Evolutionary conservation across 2,797 vertebrate genomes (phyloP).

Genomic region (Serranus cabrilla): DNA sequence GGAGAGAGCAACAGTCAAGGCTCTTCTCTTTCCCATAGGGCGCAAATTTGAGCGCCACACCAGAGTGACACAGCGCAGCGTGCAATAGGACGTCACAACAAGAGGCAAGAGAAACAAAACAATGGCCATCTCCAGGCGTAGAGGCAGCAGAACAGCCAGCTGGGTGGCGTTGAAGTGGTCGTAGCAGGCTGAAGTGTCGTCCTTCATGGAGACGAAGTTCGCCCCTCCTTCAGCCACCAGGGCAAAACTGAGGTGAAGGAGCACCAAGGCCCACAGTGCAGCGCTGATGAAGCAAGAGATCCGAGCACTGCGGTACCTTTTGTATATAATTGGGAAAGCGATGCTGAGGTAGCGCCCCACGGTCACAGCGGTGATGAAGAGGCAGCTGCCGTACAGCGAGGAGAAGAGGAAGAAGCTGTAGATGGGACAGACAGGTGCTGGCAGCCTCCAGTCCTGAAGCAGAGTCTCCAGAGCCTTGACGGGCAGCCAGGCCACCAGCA

Average conservation of each 20-base stretch:
- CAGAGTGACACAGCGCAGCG: conserved; percentile 86
- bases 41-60: conserved; percentile 86
- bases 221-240: conserved; percentile 80
- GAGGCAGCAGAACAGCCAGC: conserved; percentile 81
- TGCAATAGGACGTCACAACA: conserved; percentile 85
- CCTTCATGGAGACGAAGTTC: conserved; percentile 76
- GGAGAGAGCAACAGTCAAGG: conserved; percentile 86
- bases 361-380: conserved; percentile 88
- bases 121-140: conserved; percentile 90
- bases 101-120: conserved; percentile 88
- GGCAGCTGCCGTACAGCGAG: conserved; percentile 88
- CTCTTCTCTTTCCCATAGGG: conserved; percentile 84
- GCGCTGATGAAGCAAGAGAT: conserved; percentile 88
- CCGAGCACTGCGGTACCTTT: conserved; percentile 84
- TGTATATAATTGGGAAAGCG: conserved; percentile 90
- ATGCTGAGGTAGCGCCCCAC: conserved; percentile 91
- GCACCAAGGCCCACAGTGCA: conserved; percentile 87
- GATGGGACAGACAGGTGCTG: conserved; percentile 80
- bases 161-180: conserved; percentile 84
- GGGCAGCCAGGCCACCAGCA: conserved; percentile 86
- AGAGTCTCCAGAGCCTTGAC: conserved; percentile 86
- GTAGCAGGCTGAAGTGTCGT: conserved; percentile 81
- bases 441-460: conserved; percentile 85
- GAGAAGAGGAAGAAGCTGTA: conserved; percentile 87
- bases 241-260: conserved; percentile 84